These are phyloP conservation scores for Coreoperca whiteheadi DNA, from an alignment of 2,113 vertebrate genomes.

Conservation along the genomic window DNA sequence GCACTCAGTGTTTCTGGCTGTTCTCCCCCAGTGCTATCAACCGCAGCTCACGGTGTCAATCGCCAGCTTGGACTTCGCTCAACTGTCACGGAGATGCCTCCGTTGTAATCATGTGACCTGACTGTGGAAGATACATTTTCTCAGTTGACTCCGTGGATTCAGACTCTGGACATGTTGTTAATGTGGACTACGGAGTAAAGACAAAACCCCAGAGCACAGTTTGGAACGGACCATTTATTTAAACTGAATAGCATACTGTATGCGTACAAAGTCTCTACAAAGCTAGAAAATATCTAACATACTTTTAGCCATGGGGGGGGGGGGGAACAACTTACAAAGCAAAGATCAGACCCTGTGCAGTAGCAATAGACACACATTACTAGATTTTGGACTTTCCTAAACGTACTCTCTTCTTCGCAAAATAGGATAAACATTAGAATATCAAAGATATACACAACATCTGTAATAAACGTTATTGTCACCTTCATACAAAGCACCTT, in stretches of 20 bases:
- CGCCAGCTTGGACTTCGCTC: neutral
- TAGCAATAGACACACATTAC: constrained; percentile 90
- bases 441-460: constrained; percentile 96
- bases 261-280: constrained; percentile 99
- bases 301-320: constrained; percentile 93
- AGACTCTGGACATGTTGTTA: neutral
- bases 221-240: constrained; percentile 89
- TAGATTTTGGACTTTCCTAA: constrained; percentile 59
- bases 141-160: neutral
- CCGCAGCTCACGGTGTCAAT: neutral
- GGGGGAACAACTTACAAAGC: constrained; percentile 92
- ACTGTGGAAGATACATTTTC: neutral
- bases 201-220: constrained; percentile 46
- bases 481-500: constrained; percentile 95
- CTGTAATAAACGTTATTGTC: constrained; percentile 93
- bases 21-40: too few species aligned
- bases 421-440: constrained; percentile 91
- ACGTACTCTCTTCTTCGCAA: constrained; percentile 83
- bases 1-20: too few species aligned
- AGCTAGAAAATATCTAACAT: constrained; percentile 99
- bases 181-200: neutral
- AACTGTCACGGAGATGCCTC: neutral
- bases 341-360: constrained; percentile 98
- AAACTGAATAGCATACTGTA: constrained; percentile 92
- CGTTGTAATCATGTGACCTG: neutral